Percentiles rank a stretch among this genome's conserved stretches.
Conservation (phyloP, 2,888 invertebrate species). For the Lacanobia wlatinum region DNA sequence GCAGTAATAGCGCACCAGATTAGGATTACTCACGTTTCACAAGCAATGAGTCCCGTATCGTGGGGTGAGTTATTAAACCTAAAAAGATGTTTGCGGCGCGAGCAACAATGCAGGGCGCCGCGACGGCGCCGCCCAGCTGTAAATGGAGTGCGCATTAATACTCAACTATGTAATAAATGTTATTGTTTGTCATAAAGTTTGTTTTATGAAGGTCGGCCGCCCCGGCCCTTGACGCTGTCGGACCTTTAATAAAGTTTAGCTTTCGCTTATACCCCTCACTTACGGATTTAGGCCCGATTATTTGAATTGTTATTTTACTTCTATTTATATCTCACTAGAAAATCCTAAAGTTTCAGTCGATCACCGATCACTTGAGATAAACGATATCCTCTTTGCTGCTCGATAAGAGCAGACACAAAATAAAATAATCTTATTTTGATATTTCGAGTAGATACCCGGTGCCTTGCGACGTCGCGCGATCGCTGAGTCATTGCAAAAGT, state of each 20-base stretch:
- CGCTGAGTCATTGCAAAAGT: slow-evolving; percentile 83
- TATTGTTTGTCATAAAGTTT: slow-evolving; percentile 90
- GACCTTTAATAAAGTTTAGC: slow-evolving; percentile 85
- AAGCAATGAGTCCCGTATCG: slow-evolving; percentile 69
- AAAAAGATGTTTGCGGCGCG: slow-evolving; percentile 77
- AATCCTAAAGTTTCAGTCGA: slow-evolving; percentile 62
- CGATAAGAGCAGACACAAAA: slow-evolving; percentile 75
- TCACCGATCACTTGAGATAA: slow-evolving; percentile 69
- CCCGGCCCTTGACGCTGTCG: slow-evolving; percentile 77
- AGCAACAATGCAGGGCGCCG: slow-evolving; percentile 78
- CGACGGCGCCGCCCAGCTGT: slow-evolving; percentile 82
- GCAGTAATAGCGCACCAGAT: slow-evolving; percentile 73
- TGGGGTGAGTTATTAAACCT: slow-evolving; percentile 70
- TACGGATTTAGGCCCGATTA: slow-evolving; percentile 75
- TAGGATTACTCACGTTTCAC: slow-evolving; percentile 76
- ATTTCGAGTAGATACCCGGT: slow-evolving; percentile 79
- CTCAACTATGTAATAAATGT: slow-evolving; percentile 89
- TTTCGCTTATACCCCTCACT: slow-evolving; percentile 76
- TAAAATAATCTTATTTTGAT: slow-evolving; percentile 82
- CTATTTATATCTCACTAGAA: slow-evolving; percentile 58
- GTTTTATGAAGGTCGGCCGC: slow-evolving; percentile 86
- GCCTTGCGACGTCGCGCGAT: slow-evolving; percentile 76
- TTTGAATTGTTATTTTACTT: slow-evolving; percentile 71
- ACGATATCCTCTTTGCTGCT: slow-evolving; percentile 68
- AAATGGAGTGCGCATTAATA: slow-evolving; percentile 88